Conservation (phyloP, 2,888 invertebrate genomes). For the Acronicta aceris region DNA sequence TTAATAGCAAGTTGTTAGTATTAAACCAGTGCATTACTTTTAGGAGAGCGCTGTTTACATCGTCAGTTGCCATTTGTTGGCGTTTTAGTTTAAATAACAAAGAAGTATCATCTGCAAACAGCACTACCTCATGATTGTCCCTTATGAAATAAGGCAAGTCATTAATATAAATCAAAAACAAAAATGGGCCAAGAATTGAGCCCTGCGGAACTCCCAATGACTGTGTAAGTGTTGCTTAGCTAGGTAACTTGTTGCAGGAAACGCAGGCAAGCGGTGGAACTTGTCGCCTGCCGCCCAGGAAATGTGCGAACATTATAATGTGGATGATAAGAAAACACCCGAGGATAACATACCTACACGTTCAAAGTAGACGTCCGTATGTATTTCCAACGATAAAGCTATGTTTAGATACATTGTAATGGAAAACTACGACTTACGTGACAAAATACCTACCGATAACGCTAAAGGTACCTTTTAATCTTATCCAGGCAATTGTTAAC, state of each 20-base stretch:
- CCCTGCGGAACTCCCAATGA: too few species aligned
- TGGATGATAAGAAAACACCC: constrained; percentile 63
- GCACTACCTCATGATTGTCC: too few species aligned
- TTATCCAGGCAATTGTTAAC: constrained; percentile 62
- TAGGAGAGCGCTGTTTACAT: too few species aligned
- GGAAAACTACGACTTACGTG: constrained; percentile 49
- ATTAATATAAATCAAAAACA: too few species aligned
- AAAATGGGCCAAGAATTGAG: too few species aligned
- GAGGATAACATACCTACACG: constrained; percentile 30
- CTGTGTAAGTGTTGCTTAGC: constrained; percentile 58
- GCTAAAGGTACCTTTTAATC: constrained; percentile 63
- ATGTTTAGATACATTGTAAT: constrained; percentile 42
- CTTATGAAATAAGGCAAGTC: too few species aligned
- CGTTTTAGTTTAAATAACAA: too few species aligned
- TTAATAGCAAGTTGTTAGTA: too few species aligned
- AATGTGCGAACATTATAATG: constrained; percentile 59
- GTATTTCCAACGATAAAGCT: constrained; percentile 42
- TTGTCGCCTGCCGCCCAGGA: constrained; percentile 69
- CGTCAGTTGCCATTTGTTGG: too few species aligned
- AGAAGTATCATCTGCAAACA: too few species aligned
- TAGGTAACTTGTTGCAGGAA: constrained; percentile 67
- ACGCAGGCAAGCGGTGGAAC: constrained; percentile 63
- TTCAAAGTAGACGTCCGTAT: constrained; percentile 29
- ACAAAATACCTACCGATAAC: constrained; percentile 58
- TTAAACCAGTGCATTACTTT: too few species aligned